A percentile compares a stretch with the other conserved stretches of the same genome.
phyloP scores from a whole-genome alignment of 37 sponge, comb jelly and placozoan species.

The Beroe forskalii region DNA sequence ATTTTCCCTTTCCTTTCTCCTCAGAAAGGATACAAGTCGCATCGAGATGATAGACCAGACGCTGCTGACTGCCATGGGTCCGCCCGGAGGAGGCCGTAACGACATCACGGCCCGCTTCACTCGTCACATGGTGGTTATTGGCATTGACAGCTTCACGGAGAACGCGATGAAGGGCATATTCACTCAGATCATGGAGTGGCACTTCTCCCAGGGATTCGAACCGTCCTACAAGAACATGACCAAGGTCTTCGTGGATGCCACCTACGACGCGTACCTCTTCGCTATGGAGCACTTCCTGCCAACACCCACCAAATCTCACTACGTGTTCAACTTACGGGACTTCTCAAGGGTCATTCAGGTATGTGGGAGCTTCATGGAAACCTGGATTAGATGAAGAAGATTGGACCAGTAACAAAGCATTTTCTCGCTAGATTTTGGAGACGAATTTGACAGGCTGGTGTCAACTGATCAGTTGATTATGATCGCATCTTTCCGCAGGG shows the following conservation, averaged over 20 bases:
- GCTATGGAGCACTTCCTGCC: constrained; percentile 65
- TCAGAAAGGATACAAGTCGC: constrained; percentile 83
- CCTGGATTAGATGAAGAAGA: not conserved
- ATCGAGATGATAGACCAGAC: constrained; percentile 84
- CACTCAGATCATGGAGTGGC: constrained; percentile 92
- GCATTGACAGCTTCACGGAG: constrained; percentile 97
- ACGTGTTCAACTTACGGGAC: constrained; percentile 68
- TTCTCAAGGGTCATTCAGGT: constrained; percentile 69
- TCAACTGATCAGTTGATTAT: too few species aligned
- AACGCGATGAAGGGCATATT: constrained; percentile 92
- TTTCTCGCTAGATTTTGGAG: too few species aligned
- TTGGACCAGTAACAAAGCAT: not conserved
- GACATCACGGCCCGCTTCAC: constrained; percentile 85
- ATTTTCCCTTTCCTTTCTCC: too few species aligned
- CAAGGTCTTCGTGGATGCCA: constrained; percentile 75
- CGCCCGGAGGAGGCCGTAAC: constrained; percentile 97
- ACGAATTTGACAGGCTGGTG: too few species aligned
- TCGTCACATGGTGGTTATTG: constrained; percentile 89
- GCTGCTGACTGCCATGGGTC: constrained; percentile 91
- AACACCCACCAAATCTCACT: constrained; percentile 68
- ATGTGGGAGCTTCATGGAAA: not conserved
- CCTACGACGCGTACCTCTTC: constrained; percentile 43
- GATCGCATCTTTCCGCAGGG: too few species aligned
- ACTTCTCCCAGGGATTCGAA: constrained; percentile 94
- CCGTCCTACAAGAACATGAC: constrained; percentile 85